Evolutionary conservation across 2,113 vertebrate genomes (phyloP).

Genomic region (Trematomus loennbergii): DNA sequence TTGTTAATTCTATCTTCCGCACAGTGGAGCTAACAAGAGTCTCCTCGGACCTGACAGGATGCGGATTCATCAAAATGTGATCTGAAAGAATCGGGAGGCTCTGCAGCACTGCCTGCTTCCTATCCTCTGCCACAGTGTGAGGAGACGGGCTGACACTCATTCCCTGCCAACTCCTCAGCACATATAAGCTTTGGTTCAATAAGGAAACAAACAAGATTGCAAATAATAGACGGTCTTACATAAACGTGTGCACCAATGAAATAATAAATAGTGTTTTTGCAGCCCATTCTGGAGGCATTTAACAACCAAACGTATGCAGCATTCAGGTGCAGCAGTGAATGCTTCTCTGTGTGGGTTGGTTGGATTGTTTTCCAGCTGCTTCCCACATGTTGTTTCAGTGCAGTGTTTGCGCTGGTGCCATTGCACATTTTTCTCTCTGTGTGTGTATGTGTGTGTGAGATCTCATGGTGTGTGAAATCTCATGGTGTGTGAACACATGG

Average conservation of each 20-base stretch:
- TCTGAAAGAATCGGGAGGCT: constrained; percentile 7
- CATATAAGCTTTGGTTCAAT: constrained; percentile 37
- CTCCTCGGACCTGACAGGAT: constrained; percentile 44
- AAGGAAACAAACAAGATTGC: constrained; percentile 4
- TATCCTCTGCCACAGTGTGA: constrained; percentile 15
- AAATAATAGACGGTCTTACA: neutral
- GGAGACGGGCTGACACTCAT: neutral
- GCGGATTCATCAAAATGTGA: constrained; percentile 60
- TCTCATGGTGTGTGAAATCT: neutral
- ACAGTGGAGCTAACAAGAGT: constrained; percentile 6
- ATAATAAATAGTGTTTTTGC: neutral
- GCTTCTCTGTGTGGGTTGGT: neutral
- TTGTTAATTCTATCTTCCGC: constrained; percentile 18
- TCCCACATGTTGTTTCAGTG: constrained; percentile 3
- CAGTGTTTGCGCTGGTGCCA: constrained; percentile 1
- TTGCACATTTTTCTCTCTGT: neutral
- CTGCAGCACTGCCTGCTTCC: constrained; percentile 14
- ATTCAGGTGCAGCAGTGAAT: neutral
- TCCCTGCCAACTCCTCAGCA: neutral
- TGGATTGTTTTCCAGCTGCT: neutral
- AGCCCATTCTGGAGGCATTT: no score
- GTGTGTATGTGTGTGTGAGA: neutral
- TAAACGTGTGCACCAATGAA: neutral
- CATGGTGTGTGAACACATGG: neutral
- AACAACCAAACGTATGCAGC: neutral